phyloP scores from a whole-genome alignment of 1,140 invertebrate species.

The Akabosia matsudoensis region DNA sequence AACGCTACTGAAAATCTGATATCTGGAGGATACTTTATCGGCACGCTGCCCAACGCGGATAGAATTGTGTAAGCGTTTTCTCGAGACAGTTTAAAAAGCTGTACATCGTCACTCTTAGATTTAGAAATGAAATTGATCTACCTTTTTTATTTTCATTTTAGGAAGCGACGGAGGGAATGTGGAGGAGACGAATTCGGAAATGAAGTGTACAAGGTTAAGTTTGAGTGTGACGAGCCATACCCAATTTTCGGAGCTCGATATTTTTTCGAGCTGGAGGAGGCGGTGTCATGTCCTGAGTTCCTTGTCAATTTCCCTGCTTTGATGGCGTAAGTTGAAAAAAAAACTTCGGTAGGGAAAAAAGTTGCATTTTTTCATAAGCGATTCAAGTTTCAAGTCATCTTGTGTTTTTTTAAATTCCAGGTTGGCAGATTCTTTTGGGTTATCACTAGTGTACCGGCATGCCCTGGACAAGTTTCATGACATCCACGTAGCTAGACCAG shows the following conservation, averaged over 20 bases:
- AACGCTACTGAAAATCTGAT: constrained; percentile 87
- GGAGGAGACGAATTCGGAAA: constrained; percentile 40
- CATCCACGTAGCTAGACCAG: neutral
- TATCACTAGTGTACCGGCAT: constrained; percentile 70
- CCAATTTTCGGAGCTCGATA: constrained; percentile 95
- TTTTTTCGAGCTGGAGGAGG: constrained; percentile 90
- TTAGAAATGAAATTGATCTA: neutral
- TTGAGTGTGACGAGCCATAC: constrained; percentile 57
- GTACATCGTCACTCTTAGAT: no score
- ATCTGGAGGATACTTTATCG: constrained; percentile 92
- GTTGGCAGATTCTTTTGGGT: constrained; percentile 74
- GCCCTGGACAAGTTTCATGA: constrained; percentile 71
- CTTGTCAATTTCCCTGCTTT: constrained; percentile 88
- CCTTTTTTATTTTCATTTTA: no score
- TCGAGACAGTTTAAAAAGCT: no score
- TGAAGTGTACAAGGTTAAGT: constrained; percentile 31
- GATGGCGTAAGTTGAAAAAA: constrained; percentile 59
- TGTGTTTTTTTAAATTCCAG: constrained; percentile 51
- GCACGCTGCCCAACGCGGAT: constrained; percentile 89
- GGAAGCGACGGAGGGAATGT: neutral
- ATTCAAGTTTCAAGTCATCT: constrained; percentile 25
- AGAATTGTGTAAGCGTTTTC: constrained; percentile 83
- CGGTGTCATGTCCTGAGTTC: constrained; percentile 98
- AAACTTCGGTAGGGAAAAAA: neutral
- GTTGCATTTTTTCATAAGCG: neutral